Evolutionary conservation across 2,888 invertebrate species (phyloP), one percentile per base, ranked within the genome.

Genomic region (Euzophera pinguis): DNA sequence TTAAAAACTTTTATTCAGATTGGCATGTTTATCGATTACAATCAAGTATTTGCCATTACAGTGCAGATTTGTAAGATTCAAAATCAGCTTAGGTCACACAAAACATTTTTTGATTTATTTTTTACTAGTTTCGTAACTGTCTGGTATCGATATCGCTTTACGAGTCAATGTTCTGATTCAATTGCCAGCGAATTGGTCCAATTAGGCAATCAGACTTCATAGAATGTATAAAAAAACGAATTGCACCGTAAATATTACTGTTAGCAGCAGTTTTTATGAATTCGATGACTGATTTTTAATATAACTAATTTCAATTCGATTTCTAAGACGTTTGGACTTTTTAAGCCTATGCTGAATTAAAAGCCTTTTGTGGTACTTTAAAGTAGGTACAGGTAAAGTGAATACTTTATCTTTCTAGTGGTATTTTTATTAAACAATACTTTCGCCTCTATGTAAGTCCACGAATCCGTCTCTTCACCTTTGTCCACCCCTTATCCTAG

Each of bases 161-260:
- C 54, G 54, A 53, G 49, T 59, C 59, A 53, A 55, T 59, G 61
- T 56, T 59, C 55, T 56, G 37, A 53, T 50, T 56, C 37, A 61
- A 62, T 61, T 59, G 57, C 55, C 58, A 60, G 62, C 51, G 61
- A 62, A 59, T 62, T 56, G 56, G 50, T 55, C 57, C 59, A 64
- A 63, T 66, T 61, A 62, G 57, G 56, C 63, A 52, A 49, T 53
- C 47, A 48, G 51, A 42, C 29, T 53, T 54, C 60, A 56, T 55
- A 54, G 57, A 59, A 54, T 61, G 58, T 53, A 55, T 59, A 63
- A 64, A 62, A 61, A 58, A 22, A 32, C 38, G 39, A 50, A 38
- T 48, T 38, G 27, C 10, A 39, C 14, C 39, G 32, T 39, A 49
- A 45, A 32, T 45, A 45, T 32, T 32, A 56, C 50, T 35, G 42